Conservation (phyloP, 2,888 invertebrate genomes). For the Temnothorax ravouxi region DNA sequence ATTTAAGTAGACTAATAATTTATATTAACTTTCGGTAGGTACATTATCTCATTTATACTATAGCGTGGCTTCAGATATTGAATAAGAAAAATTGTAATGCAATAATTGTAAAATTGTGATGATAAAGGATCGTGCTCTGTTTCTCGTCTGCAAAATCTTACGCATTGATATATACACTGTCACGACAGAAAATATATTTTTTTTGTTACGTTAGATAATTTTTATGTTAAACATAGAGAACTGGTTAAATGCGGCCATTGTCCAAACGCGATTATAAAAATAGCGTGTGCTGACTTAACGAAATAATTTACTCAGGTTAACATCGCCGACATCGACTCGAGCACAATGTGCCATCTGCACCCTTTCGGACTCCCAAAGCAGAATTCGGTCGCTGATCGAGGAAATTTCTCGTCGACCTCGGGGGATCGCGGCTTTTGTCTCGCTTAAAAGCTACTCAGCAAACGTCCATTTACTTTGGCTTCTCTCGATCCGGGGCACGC, state of each 20-base stretch:
- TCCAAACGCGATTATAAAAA: slow-evolving; percentile 35
- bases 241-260: slow-evolving; percentile 2
- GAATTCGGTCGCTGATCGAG: slow-evolving; percentile 42
- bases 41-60: neutral
- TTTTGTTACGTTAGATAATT: neutral
- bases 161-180: neutral
- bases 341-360: slow-evolving; percentile 22
- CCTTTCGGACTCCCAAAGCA: neutral
- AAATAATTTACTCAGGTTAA: slow-evolving; percentile 33
- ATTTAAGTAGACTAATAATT: neutral
- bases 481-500: slow-evolving; percentile 48
- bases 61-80: neutral
- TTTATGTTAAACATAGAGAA: neutral
- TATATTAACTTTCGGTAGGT: neutral
- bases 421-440: slow-evolving; percentile 43
- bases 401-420: slow-evolving; percentile 18
- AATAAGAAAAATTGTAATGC: neutral
- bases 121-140: neutral
- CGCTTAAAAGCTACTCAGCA: slow-evolving; percentile 63
- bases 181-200: neutral
- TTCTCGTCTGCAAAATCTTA: neutral
- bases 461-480: slow-evolving; percentile 66
- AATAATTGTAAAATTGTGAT: neutral
- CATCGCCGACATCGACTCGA: slow-evolving; percentile 18
- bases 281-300: slow-evolving; percentile 28